Evolutionary conservation across 2,113 vertebrate species (phyloP).

Genomic region (Calypte anna): DNA sequence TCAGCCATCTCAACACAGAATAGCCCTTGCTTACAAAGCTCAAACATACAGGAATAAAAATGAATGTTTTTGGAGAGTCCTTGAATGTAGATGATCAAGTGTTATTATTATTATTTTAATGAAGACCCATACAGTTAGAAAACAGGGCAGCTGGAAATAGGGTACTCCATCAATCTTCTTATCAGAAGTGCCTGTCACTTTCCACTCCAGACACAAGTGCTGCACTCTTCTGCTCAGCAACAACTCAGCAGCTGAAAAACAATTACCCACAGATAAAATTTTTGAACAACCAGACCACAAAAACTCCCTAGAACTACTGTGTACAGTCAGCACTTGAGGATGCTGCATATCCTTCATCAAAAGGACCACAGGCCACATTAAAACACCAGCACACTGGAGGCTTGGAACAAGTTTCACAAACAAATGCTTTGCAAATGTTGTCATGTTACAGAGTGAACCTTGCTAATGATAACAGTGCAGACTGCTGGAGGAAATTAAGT

Average conservation of each 20-base stretch:
- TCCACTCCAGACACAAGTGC: accelerated
- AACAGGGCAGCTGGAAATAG: background rate
- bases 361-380: background rate
- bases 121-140: background rate
- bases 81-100: background rate
- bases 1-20: background rate
- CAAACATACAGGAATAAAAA: background rate
- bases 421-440: background rate
- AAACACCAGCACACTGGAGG: background rate
- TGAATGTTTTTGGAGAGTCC: background rate
- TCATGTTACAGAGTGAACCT: background rate
- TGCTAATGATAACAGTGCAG: too few species aligned
- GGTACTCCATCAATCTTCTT: background rate
- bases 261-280: background rate
- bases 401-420: background rate
- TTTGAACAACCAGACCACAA: background rate
- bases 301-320: background rate
- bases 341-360: background rate
- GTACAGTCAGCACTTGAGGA: background rate
- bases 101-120: background rate
- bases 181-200: background rate
- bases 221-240: background rate
- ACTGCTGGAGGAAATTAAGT: background rate
- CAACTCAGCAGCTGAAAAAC: background rate
- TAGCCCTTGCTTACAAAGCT: background rate